phyloP scores from a whole-genome alignment of 2,113 vertebrate species.

The Cavia aperea region DNA sequence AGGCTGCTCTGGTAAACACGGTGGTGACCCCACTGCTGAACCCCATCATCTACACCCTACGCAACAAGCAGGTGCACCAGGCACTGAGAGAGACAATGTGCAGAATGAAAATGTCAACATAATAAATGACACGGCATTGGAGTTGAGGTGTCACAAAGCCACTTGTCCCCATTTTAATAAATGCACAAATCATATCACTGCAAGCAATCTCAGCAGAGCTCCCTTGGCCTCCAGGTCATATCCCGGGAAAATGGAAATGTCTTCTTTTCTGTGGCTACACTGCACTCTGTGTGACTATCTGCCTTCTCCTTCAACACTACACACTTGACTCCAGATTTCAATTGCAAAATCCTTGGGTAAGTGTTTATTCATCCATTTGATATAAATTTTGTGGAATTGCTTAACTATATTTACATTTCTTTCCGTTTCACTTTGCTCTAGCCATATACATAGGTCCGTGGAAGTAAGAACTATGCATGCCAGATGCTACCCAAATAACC shows the following conservation, averaged over 20 bases:
- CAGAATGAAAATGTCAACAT: not conserved
- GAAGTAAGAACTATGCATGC: not conserved
- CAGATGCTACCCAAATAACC: not conserved
- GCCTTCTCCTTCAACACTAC: not conserved
- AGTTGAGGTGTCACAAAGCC: not conserved
- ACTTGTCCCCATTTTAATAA: not conserved
- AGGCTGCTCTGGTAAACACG: too few relatives aligned
- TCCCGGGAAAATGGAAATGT: not conserved
- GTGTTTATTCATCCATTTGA: not conserved
- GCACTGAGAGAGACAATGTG: not conserved
- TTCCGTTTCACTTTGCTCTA: not conserved
- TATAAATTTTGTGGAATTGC: not conserved
- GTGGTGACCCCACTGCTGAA: too few relatives aligned
- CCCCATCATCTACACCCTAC: too few relatives aligned
- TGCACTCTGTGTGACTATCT: not conserved
- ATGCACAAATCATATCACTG: too few relatives aligned
- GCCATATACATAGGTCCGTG: not conserved
- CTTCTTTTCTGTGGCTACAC: not conserved
- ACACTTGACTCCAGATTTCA: not conserved
- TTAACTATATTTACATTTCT: not conserved
- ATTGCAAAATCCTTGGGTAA: not conserved
- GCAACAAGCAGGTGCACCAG: too few relatives aligned
- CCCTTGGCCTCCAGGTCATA: not conserved
- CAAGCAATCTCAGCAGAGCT: not conserved
- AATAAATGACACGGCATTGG: not conserved